Evolutionary conservation across 1,140 invertebrate genomes (phyloP), one percentile per base, ranked within the genome.

Genomic region (Radopholus similis): DNA sequence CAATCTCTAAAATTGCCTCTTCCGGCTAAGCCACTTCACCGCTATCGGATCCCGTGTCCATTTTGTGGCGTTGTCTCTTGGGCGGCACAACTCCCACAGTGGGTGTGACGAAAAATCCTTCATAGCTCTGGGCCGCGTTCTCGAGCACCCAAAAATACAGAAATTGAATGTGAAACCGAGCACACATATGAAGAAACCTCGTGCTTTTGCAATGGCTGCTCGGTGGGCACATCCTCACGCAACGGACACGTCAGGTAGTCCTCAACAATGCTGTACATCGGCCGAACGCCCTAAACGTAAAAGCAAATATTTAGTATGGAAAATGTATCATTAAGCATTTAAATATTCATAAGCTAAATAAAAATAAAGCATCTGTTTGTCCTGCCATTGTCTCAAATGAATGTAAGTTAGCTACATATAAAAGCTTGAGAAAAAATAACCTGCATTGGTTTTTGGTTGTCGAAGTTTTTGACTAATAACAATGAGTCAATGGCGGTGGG

Each of bases 21-120:
- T n/a, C n/a, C n/a, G n/a, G 9, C 15, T 42, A 42, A 42, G 38
- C 38, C 18, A 1, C 11, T 42, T 13, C 38, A 42, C 18, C 18
- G 18, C 18, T 42, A 13, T 42, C 2, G 11, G 38, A 42, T 11
- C 38, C 11, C 38, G 18, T 42, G 11, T 42, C 38, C 18, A 1
- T 28, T 26, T 26, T 21, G 2, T 23, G 1, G 23, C 47, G 5
- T 6, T 51, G 5, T 51, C 26, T 15, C 26, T 15, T 3, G 1
- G 18, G 23, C 47, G 23, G 23, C 28, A 49, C 0, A 26, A 62
- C 49, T 2, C 59, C 59, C 23, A 62, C 59, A 21, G 40, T 40
- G 5, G 59, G 59, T 34, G 59, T 32, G 18, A 49, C 49, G 47
- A 62, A 60, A 47, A 62, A 62, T 21, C 59, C 59, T 49, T 62